phyloP scores from a whole-genome alignment of 1,140 invertebrate genomes.

The Drosophila kepulauana region DNA sequence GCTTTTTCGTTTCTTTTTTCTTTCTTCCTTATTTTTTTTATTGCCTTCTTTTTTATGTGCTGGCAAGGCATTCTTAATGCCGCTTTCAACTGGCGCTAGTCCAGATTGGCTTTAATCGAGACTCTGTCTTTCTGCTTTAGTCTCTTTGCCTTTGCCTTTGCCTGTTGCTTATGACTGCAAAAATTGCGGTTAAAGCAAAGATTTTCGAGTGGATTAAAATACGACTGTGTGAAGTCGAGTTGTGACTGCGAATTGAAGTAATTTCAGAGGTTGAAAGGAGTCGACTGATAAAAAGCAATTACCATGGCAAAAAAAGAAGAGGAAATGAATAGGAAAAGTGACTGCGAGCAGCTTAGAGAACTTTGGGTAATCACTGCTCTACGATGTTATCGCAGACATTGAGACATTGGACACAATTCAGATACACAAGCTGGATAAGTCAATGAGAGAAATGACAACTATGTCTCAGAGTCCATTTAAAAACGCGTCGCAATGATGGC shows the following conservation, averaged over 20 bases:
- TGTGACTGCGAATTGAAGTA: constrained; percentile 18
- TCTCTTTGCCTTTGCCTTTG: neutral
- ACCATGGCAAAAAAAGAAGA: neutral
- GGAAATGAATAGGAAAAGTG: constrained; percentile 11
- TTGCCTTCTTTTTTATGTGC: constrained; percentile 68
- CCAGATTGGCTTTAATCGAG: constrained; percentile 55
- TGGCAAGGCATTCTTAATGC: constrained; percentile 58
- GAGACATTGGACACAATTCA: neutral
- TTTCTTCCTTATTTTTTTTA: constrained; percentile 40
- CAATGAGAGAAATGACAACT: constrained; percentile 1
- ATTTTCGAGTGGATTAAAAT: constrained; percentile 19
- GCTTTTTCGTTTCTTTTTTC: constrained; percentile 17
- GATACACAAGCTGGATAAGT: constrained; percentile 2
- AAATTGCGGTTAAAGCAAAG: constrained; percentile 47
- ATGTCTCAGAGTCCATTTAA: neutral
- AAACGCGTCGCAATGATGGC: neutral
- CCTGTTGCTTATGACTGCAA: constrained; percentile 44
- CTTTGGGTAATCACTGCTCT: neutral
- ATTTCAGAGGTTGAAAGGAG: constrained; percentile 6
- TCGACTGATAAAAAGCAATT: constrained; percentile 23
- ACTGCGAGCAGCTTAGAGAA: neutral
- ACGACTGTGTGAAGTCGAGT: constrained; percentile 6
- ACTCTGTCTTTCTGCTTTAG: too few species aligned
- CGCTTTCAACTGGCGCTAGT: constrained; percentile 42
- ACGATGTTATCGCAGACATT: constrained; percentile 10